Conservation (phyloP, 2,888 invertebrate species). For the Melanostoma scalare region DNA sequence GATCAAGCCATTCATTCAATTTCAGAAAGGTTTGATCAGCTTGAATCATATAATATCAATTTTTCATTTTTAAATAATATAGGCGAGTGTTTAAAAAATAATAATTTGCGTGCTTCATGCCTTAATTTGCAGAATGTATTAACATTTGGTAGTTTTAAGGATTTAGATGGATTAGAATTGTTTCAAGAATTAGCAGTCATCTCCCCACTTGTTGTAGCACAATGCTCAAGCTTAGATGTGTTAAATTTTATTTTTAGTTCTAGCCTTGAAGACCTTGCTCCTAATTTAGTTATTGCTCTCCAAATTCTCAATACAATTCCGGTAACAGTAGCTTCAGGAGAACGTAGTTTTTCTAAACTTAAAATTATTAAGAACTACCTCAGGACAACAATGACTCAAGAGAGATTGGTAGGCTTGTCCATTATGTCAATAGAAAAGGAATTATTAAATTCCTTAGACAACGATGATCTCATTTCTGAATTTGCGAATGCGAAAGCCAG, state of each 20-base stretch:
- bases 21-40: constrained; percentile 31
- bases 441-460: constrained; percentile 11
- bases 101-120: constrained; percentile 12
- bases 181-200: constrained; percentile 5
- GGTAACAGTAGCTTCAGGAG: constrained; percentile 26
- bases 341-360: constrained; percentile 35
- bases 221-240: constrained; percentile 4
- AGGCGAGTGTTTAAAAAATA: constrained; percentile 15
- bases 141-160: background rate
- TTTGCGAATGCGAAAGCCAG: constrained; percentile 8
- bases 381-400: constrained; percentile 25
- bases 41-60: constrained; percentile 14
- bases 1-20: constrained; percentile 22
- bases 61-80: constrained; percentile 35
- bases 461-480: constrained; percentile 22
- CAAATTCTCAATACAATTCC: constrained; percentile 33
- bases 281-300: constrained; percentile 17
- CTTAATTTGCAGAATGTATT: constrained; percentile 1
- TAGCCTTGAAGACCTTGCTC: constrained; percentile 13
- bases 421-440: constrained; percentile 39
- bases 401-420: constrained; percentile 34
- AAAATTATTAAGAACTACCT: constrained; percentile 35
- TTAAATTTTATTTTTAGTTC: constrained; percentile 9
- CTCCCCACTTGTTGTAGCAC: constrained; percentile 8
- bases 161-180: constrained; percentile 29